phyloP scores from a whole-genome alignment of 2,888 invertebrate species.

The Unio delphinus region DNA sequence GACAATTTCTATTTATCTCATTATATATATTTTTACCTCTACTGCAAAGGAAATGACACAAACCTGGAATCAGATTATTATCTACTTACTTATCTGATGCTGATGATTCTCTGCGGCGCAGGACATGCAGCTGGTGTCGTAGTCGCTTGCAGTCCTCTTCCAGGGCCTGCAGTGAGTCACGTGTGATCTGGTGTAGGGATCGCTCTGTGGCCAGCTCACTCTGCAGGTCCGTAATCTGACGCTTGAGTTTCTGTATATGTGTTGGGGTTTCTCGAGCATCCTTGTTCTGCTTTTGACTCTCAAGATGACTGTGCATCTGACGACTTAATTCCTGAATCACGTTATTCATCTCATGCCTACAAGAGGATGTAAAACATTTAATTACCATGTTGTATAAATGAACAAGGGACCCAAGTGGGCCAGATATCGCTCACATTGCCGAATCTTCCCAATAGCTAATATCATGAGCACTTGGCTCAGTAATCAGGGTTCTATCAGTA shows the following conservation, averaged over 20 bases:
- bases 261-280: constrained; percentile 1
- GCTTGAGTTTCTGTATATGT: constrained; percentile 41
- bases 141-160: constrained; percentile 64
- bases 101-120: constrained; percentile 39
- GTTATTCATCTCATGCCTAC: constrained; percentile 61
- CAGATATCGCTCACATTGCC: too few species aligned
- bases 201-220: constrained; percentile 62
- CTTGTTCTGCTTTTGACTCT: constrained; percentile 31
- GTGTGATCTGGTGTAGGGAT: constrained; percentile 63
- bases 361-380: too few species aligned
- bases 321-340: constrained; percentile 59
- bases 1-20: background rate
- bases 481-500: too few species aligned
- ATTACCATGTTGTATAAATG: too few species aligned
- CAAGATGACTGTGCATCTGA: constrained; percentile 57
- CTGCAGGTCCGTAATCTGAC: constrained; percentile 52
- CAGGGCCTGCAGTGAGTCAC: constrained; percentile 55
- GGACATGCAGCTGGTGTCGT: constrained; percentile 51
- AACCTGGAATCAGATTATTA: background rate
- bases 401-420: too few species aligned
- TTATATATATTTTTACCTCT: background rate
- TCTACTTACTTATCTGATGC: constrained; percentile 49
- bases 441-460: too few species aligned
- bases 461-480: too few species aligned
- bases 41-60: background rate